phyloP scores from a whole-genome alignment of 2,888 invertebrate genomes.

The Drosophila multiciliata region DNA sequence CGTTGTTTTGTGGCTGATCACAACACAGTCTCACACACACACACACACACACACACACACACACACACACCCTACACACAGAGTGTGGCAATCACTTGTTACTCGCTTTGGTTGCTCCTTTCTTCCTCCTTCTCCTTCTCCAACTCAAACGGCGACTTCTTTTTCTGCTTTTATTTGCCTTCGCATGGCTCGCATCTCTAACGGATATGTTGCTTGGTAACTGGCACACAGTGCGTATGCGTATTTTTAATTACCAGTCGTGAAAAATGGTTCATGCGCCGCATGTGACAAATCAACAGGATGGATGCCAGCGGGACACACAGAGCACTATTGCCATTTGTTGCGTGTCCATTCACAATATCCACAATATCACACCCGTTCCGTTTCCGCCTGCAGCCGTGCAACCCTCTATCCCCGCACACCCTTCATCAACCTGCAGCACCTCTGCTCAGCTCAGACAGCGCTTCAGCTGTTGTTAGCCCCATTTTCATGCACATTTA shows the following conservation, averaged over 20 bases:
- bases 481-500: conserved; percentile 75
- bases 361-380: not conserved
- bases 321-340: conserved; percentile 58
- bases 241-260: conserved; percentile 63
- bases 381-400: not conserved
- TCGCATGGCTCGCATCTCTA: conserved; percentile 3
- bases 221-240: conserved; percentile 57
- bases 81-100: conserved; percentile 54
- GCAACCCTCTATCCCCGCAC: not conserved
- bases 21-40: conserved; percentile 23
- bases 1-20: conserved; percentile 35
- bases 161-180: conserved; percentile 3
- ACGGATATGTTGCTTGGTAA: conserved; percentile 1
- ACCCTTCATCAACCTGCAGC: not conserved
- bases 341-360: conserved; percentile 36
- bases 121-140: conserved; percentile 11
- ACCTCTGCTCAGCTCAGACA: conserved; percentile 7
- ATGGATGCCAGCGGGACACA: conserved; percentile 34
- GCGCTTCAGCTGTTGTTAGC: conserved; percentile 27
- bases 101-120: conserved; percentile 30
- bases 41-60: not conserved
- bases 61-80: not conserved
- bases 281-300: conserved; percentile 73
- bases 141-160: no score
- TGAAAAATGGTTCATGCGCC: conserved; percentile 64